phyloP scores from a whole-genome alignment of 1,140 invertebrate genomes.

The Sitophilus oryzae region DNA sequence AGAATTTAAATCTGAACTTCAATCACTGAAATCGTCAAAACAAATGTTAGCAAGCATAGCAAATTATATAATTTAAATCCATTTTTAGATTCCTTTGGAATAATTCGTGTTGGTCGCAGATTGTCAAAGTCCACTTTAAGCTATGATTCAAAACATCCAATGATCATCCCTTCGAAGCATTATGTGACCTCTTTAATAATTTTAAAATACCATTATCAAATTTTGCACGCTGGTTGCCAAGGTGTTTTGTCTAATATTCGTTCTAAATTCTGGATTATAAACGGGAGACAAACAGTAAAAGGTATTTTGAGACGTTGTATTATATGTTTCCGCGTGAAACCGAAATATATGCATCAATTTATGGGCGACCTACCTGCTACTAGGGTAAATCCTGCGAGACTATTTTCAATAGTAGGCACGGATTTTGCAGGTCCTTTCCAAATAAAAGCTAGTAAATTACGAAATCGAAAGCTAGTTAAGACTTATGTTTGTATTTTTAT shows the following conservation, averaged over 20 bases:
- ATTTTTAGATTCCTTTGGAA: too few species aligned
- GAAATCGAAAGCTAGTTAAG: conserved; percentile 17
- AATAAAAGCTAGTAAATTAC: conserved; percentile 12
- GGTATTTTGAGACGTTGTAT: conserved; percentile 32
- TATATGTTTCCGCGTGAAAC: conserved; percentile 28
- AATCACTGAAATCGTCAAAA: too few species aligned
- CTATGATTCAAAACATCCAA: conserved; percentile 36
- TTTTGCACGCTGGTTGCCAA: conserved; percentile 22
- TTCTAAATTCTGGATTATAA: conserved; percentile 27
- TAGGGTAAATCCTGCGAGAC: conserved; percentile 24
- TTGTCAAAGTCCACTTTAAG: too few species aligned
- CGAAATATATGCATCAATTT: conserved; percentile 23
- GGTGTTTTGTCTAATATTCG: not conserved
- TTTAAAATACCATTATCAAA: too few species aligned
- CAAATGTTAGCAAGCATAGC: too few species aligned
- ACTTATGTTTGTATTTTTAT: conserved; percentile 33
- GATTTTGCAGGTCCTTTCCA: conserved; percentile 41
- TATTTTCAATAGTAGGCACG: conserved; percentile 10
- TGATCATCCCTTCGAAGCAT: conserved; percentile 29
- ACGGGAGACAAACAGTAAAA: conserved; percentile 24
- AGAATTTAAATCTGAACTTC: too few species aligned
- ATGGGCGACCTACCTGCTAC: conserved; percentile 34
- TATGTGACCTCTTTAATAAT: conserved; percentile 27
- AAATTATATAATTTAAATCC: too few species aligned
- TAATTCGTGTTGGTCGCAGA: too few species aligned